Conservation (phyloP, 2,888 invertebrate genomes). For the Suillia variegata region DNA sequence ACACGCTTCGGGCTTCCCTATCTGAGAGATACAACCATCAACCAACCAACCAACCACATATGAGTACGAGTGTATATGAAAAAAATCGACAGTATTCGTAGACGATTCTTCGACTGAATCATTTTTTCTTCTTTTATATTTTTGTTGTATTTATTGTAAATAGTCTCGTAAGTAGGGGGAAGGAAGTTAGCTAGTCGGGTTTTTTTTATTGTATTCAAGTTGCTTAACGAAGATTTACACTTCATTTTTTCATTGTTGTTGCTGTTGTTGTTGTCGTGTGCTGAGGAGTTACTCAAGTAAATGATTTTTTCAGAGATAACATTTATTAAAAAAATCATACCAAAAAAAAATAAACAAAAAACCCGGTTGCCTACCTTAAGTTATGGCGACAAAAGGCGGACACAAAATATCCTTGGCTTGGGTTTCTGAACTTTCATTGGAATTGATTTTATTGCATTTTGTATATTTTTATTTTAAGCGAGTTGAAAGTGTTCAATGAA, state of each 20-base stretch:
- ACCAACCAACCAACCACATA: too few relatives aligned
- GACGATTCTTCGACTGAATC: conserved; percentile 1
- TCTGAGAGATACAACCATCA: not conserved
- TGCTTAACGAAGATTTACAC: conserved; percentile 3
- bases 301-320: not conserved
- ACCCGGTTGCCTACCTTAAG: not conserved
- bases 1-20: not conserved
- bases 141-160: not conserved
- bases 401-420: not conserved
- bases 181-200: not conserved
- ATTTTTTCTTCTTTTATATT: not conserved
- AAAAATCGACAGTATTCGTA: conserved; percentile 3
- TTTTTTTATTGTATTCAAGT: not conserved
- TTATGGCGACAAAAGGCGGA: not conserved
- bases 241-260: not conserved
- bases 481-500: too few relatives aligned
- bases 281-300: not conserved
- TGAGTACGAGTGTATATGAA: too few relatives aligned
- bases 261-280: not conserved
- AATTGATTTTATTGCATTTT: not conserved
- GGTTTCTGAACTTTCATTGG: not conserved
- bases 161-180: not conserved
- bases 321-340: too few relatives aligned
- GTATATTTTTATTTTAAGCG: too few relatives aligned
- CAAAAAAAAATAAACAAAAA: not conserved